A percentile compares a stretch with the other conserved stretches of the same genome.
Evolutionary conservation across 2,113 vertebrate genomes (phyloP).

Genomic region (Mesitornis unicolor): DNA sequence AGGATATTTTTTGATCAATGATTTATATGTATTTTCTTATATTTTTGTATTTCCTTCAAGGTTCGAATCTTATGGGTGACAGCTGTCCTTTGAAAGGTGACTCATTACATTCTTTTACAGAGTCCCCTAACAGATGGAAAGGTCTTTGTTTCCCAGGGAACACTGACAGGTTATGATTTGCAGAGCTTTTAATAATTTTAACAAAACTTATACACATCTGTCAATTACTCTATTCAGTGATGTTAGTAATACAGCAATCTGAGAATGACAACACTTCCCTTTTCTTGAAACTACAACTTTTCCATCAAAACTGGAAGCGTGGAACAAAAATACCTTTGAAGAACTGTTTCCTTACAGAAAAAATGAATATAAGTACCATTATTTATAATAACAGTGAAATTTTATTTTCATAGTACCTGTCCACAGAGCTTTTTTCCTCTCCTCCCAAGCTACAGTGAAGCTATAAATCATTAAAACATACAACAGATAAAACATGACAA

Average conservation of each 20-base stretch:
- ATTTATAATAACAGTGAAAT: not conserved
- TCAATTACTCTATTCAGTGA: conserved; percentile 62
- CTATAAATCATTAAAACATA: conserved; percentile 56
- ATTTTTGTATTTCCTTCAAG: conserved; percentile 26
- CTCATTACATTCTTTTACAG: conserved; percentile 61
- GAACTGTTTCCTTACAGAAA: not conserved
- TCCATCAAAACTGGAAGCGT: not conserved
- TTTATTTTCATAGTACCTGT: conserved; percentile 5
- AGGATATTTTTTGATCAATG: not conserved
- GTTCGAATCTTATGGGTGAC: conserved; percentile 43
- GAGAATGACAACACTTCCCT: not conserved
- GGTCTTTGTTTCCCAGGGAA: conserved; percentile 64
- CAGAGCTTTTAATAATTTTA: conserved; percentile 73
- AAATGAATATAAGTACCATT: not conserved
- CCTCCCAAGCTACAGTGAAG: not conserved
- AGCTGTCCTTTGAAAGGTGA: conserved; percentile 72
- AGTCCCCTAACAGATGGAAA: conserved; percentile 66
- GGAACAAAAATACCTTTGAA: not conserved
- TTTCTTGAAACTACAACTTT: conserved; percentile 32
- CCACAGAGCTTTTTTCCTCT: not conserved
- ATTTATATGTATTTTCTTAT: not conserved
- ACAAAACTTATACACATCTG: conserved; percentile 69
- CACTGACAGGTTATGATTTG: conserved; percentile 68
- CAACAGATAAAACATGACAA: conserved; percentile 49
- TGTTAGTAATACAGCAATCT: conserved; percentile 65